Base-by-base conservation (phyloP, 2,888 invertebrate genomes). In the Trimorus sp. region DNA sequence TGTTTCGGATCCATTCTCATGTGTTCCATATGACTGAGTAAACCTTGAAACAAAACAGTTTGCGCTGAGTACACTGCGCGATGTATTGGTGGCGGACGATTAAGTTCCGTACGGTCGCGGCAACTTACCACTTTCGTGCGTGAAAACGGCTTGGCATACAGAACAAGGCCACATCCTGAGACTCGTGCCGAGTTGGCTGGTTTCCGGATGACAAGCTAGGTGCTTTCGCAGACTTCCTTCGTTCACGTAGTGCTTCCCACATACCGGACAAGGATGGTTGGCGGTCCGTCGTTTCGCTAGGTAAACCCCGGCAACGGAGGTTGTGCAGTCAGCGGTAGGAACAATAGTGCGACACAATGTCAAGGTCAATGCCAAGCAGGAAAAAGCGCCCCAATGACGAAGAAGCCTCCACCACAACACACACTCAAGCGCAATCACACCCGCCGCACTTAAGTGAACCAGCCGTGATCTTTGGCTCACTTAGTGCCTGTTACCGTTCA, bases 1-100 rank as follows among this genome's bases (percentile, higher is more conserved):
- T 98, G 98, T 92, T 98, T 98, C 0, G 98, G 97, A 92, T 98
- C 98, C 97, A 98, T 98, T 89, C 98, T 94, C 98, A 98, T 98
- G 91, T 98, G 97, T 89, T 98, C 98, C 98, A 98, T 98, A 91
- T 98, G 98, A 78, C 97, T 96, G 77, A 98, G 94, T 40, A 98
- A 94, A 89, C 98, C 98, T 98, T 69, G 56, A 73, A 75, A 59
- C 60, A 76, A 74, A 66, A 77, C 26, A 60, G 40, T 70, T 56
- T 54, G 60, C 53, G 65, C 49, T 75, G 36, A 79, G 70, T 75
- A 65, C 65, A 54, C 62, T 36, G 60, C 42, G 37, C 56, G 36
- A 5, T 16, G 58, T 38, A 15, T 71, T 56, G 11, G 16, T 56
- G 11, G 16, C 54, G 66, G 54, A 62, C 58, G 48, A 51, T 66